Base-by-base conservation (phyloP, 1,140 invertebrate genomes). In the Bombus waltoni region DNA sequence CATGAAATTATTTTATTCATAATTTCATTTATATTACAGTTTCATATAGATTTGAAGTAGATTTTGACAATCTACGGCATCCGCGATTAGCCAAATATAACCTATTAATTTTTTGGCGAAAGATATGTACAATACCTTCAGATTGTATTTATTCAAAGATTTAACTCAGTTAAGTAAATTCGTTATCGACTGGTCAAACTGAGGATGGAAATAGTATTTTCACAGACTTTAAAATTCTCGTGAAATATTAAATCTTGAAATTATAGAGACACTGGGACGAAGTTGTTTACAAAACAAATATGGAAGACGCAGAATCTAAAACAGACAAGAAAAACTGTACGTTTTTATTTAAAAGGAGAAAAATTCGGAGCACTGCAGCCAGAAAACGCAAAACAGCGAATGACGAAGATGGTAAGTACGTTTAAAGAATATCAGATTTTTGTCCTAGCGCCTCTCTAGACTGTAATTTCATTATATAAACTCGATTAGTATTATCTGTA, bases 291-390 rank as follows among this genome's bases (percentile, higher is more conserved):
- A 87, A 90, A 92, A 91, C 89, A 93, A 92, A 92, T 65, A 95
- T 94, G 93, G 92, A 90, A 74, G 90, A 92, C 78, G 71, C 40
- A 38, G 84, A 87, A 25, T 83, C 89, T 47, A 59, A 76, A 42
- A 22, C 78, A 18, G 91, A 93, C 40, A 91, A 93, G 74, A 92
- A 93, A 68, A 93, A 90, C 71, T 92, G 93, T 59, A 93, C 88
- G 70, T 94, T 95, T 92, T 77, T 93, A 25, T 96, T 96, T 85
- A 96, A 96, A 90, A 95, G 95, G 83, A 91, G 95, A 8, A 94
- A 93, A 81, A 90, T 94, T 44, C 91, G 93, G 79, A 93, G 92
- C 47, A 91, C 91, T 72, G 91, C 90, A 4, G 85, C 92, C 15
- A 91, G 96, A 86, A 96, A 95, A 92, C 92, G 95, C n/a, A 93